Evolutionary conservation across 2,797 vertebrate genomes (phyloP), one percentile per base, ranked within the genome.

Genomic region (Danio kyathit): DNA sequence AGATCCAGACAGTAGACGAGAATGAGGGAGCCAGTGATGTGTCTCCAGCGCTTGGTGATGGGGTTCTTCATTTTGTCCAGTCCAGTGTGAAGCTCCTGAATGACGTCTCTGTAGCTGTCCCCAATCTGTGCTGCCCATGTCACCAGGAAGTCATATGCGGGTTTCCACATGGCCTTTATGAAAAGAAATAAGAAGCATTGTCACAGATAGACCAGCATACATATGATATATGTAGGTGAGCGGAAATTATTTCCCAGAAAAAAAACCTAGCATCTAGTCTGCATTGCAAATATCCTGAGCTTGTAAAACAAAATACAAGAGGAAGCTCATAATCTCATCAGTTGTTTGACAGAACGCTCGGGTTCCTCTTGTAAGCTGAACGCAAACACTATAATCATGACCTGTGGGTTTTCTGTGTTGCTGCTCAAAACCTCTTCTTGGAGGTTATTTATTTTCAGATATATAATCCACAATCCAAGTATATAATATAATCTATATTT

Each of bases 31-130:
- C 98, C 98, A 0, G 97, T 99, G 82, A 99, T 95, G 90, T 99
- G 98, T 79, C 96, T 98, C 98, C 98, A 99, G 82, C 94, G 95
- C 81, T 95, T 97, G 76, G 97, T 99, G 92, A 99, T 97, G 81
- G 98, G 97, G 89, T 93, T 97, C 86, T 97, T 97, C 97, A 99
- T 99, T 87, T 91, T 95, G 92, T 99, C 98, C 89, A 99, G 93
- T 61, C 96, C 97, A 0, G 91, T 89, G 89, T 99, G 98, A 21
- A 99, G 94, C 88, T 99, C 98, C 90, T 99, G 98, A 90, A 99
- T 96, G 80, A 99, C 95, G 0, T 99, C 98, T 0, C 97, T 91
- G 90, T 99, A 99, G 91, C 98, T 99, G 90, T 99, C 98, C 0
- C 98, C 98, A 0, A 99, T 89, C 86, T 97, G 97, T 60, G 95